Conservation (phyloP, 1,140 invertebrate species). For the Uloborus diversus region DNA sequence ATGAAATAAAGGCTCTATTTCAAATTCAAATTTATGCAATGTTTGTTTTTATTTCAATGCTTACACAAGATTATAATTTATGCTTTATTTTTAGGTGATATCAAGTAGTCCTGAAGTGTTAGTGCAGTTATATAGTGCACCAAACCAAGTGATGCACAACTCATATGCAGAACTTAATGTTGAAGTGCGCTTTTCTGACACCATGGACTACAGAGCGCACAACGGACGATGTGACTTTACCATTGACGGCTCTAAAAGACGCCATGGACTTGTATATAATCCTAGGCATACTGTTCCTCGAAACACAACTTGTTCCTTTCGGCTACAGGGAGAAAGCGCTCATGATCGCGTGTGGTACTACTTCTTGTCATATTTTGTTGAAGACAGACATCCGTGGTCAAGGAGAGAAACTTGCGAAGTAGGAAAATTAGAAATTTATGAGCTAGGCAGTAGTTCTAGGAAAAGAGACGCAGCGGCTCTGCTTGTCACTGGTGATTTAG, state of each 20-base stretch:
- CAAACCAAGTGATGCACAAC: constrained; percentile 84
- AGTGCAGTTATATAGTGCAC: constrained; percentile 89
- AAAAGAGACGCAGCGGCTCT: constrained; percentile 17
- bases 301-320: constrained; percentile 87
- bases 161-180: constrained; percentile 80
- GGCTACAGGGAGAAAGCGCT: constrained; percentile 75
- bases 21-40: not conserved
- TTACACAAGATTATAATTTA: not conserved
- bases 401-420: constrained; percentile 58
- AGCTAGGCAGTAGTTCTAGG: constrained; percentile 27
- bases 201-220: constrained; percentile 64
- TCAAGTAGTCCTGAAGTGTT: constrained; percentile 86
- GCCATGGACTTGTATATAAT: constrained; percentile 79
- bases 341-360: constrained; percentile 87
- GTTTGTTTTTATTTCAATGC: not conserved
- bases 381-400: constrained; percentile 58
- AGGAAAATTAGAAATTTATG: constrained; percentile 58
- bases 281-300: constrained; percentile 82
- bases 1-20: not conserved
- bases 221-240: constrained; percentile 88
- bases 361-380: constrained; percentile 69
- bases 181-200: constrained; percentile 79
- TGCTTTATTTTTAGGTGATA: constrained; percentile 62
- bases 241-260: constrained; percentile 78
- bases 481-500: not conserved